These are phyloP conservation scores for Heliconius ismenius DNA, from an alignment of 2,888 invertebrate genomes.

Conservation along the genomic window DNA sequence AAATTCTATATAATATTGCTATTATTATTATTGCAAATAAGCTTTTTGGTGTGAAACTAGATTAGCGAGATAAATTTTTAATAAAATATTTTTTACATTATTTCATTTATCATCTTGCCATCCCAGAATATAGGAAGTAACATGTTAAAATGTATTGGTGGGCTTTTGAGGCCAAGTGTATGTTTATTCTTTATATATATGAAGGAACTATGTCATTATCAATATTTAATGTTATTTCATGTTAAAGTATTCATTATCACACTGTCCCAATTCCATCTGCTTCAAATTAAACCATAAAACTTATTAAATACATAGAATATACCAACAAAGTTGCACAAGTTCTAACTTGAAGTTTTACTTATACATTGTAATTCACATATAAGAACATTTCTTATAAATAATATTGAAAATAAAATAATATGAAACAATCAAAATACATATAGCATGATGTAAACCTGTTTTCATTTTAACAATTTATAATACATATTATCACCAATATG, in stretches of 20 bases:
- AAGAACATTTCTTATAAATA: background rate
- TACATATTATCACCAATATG: background rate
- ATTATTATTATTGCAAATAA: slow-evolving; percentile 3
- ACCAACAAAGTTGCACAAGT: background rate
- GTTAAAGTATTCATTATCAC: slow-evolving; percentile 16
- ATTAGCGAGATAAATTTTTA: background rate
- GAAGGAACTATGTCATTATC: slow-evolving; percentile 6
- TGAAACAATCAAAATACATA: background rate
- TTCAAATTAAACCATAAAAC: background rate
- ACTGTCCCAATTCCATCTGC: background rate
- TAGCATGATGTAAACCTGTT: background rate
- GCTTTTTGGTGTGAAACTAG: slow-evolving; percentile 19
- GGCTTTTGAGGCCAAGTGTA: slow-evolving; percentile 17
- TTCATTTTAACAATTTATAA: background rate
- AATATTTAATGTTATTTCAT: background rate
- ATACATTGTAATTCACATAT: background rate
- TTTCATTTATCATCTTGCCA: slow-evolving; percentile 3
- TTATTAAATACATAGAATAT: background rate
- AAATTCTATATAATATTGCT: background rate
- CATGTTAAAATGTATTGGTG: background rate
- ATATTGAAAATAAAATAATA: background rate
- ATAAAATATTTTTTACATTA: background rate
- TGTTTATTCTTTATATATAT: background rate
- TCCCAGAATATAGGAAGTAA: slow-evolving; percentile 11
- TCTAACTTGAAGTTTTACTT: background rate